phyloP scores from a whole-genome alignment of 2,797 vertebrate species.

The Darevskia mixta region DNA sequence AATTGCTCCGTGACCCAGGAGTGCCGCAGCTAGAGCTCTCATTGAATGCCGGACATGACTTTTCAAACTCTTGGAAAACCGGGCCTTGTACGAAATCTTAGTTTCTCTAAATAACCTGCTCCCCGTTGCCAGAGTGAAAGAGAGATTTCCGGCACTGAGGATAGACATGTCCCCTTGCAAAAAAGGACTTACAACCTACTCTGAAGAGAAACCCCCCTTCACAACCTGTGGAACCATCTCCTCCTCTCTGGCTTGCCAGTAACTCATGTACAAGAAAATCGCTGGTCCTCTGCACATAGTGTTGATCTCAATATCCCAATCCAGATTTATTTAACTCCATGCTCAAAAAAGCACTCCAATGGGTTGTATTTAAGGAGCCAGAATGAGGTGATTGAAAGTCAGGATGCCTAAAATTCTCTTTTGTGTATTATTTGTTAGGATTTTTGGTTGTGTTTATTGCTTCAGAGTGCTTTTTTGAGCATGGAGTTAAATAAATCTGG shows the following conservation, averaged over 20 bases:
- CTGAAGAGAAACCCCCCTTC: not conserved
- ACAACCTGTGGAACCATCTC: not conserved
- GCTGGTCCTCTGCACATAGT: not conserved
- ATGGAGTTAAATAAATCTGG: not conserved
- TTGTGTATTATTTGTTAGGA: not conserved
- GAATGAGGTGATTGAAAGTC: not conserved
- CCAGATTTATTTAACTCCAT: too few species aligned
- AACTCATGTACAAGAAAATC: not conserved
- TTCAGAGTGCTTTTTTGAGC: not conserved
- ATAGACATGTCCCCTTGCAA: not conserved
- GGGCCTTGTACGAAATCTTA: not conserved
- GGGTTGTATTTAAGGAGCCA: not conserved
- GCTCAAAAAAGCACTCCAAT: too few species aligned
- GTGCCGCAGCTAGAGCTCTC: not conserved
- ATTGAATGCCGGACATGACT: not conserved
- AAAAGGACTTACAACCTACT: not conserved
- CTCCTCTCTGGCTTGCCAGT: not conserved
- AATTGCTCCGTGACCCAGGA: fast-evolving
- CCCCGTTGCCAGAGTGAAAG: not conserved
- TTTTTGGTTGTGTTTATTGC: not conserved
- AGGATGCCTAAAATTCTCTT: not conserved
- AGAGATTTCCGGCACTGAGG: not conserved
- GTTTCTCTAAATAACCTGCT: not conserved
- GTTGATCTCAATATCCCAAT: too few species aligned
- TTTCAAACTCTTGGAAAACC: not conserved